Base-by-base conservation (phyloP, 1,140 invertebrate species). In the Drosophila virilis region DNA sequence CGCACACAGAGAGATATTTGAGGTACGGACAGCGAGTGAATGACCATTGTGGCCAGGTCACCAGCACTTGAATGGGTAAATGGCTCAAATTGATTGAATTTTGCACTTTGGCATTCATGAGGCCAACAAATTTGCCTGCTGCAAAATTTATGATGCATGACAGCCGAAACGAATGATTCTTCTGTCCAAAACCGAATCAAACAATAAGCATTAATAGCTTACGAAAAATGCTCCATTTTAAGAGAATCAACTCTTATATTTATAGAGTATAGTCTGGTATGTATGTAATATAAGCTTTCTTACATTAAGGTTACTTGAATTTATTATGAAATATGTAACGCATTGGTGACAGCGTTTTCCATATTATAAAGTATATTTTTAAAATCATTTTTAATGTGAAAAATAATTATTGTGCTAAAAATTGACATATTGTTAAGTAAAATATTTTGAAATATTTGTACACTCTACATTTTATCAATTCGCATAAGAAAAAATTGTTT, bases 41-140 rank as follows among this genome's bases (percentile, higher is more conserved):
- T 78, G 69, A 46, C 52, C 64, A 80, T 59, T 66, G 64, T 74
- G 68, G 64, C 59, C 72, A 54, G 62, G 73, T 65, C 59, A 52
- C 52, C 65, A 60, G 60, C 77, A 73, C 80, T 84, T 65, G 50
- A 84, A 45, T 57, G 77, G 69, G 66, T 67, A 86, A 88, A 89
- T 88, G 83, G 83, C 84, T 88, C 83, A 88, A 88, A 88, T 88
- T 88, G 83, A 88, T 88, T 88, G 83, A 88, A 83, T 88, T 88
- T 88, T 83, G 83, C 83, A 89, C 83, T 88, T 80, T 80, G 84
- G 58, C 75, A 88, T 88, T 88, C 83, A 88, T 89, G 82, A 88
- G 85, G 71, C 79, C 55, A 88, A 79, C 75, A 86, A 82, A 88
- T 86, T 88, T 86, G 82, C 61, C 64, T 85, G 61, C 61, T 78